Base-by-base conservation (phyloP, 2,888 invertebrate genomes). In the Camponotus fellah region DNA sequence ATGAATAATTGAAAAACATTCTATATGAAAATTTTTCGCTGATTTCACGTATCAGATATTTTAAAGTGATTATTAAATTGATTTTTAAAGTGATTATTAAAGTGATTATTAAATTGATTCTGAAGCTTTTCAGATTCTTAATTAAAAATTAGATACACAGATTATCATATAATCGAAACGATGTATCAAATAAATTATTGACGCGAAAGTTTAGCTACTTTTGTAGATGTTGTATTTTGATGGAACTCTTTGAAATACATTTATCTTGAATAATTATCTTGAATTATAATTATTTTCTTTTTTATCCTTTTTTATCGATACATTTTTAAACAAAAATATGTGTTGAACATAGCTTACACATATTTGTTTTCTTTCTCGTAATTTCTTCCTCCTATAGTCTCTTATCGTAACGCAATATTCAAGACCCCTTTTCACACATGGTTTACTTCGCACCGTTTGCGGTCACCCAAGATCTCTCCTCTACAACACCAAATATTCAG, bases 391-490 rank as follows among this genome's bases (percentile, higher is more conserved):
- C 3, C 32, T 10, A 32, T 43, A 60, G 9, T 17, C 9, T 26
- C 34, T 26, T 46, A 66, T 77, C 40, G 56, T 37, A 37, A 34
- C 37, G 58, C 58, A 58, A 68, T 32, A 77, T 77, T 77, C 77
- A 68, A 68, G 58, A 68, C 40, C 77, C 43, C 32, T 68, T 68
- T 68, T 77, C 77, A 68, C 68, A 65, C 68, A 68, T 56, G 68
- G 77, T 77, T 56, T 58, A 43, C 32, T 68, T 37, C 40, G 43
- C 43, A 34, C 32, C 43, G 40, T 77, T 66, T 56, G 68, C 56
- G 77, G 68, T 77, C 68, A 77, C 40, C 66, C 66, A 49, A 58
- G 68, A 77, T 14, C 68, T 77, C 56, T 68, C 68, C 32, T 66
- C 40, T 56, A n/a, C 66, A 49, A n/a, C 66, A 49, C 64, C 64